Base-by-base conservation (phyloP, 2,797 vertebrate genomes). In the Cryptoprocta ferox region DNA sequence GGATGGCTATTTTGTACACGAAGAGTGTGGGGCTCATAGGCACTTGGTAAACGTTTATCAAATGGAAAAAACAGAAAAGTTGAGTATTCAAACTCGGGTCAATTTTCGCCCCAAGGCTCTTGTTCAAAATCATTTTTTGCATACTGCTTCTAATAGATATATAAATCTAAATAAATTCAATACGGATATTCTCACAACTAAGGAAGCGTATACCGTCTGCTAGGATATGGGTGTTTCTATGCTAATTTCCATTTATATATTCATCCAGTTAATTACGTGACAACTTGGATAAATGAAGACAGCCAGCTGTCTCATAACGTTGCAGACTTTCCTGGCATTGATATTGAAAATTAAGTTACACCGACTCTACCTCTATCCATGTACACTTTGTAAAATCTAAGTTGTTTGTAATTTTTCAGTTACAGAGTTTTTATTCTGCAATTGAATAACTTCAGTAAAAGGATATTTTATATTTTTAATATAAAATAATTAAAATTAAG, bases 281-380 rank as follows among this genome's bases (percentile, higher is more conserved):
- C 78, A 94, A 89, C n/a, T 87, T 84, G 82, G 53, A 56, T 88
- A 66, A 59, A 56, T 80, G 59, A 45, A 91, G 50, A 45, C 30
- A 92, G 32, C 96, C 89, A 94, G 26, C 81, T 97, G 89, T 91
- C 95, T 93, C 59, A 56, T 37, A 88, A 75, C 28, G 89, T 90
- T 83, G 14, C 30, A 87, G 24, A 80, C 16, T 81, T 94, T 96
- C 85, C 80, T 97, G 89, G 35, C 83, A 93, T 18, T 37, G 28
- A 65, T 39, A 50, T 35, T 63, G 56, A 95, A 87, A 96, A 89
- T 3, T 19, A 45, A 94, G n/a, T 42, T 70, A 71, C 21, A 80
- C 28, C 5, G 48, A 89, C 70, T 28, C 11, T 37, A 42, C 12
- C 8, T 96, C 66, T 83, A 63, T 89, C 32, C 14, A 35, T 48